Conservation (phyloP, 2,797 vertebrate species). For the Sciurus carolinensis region DNA sequence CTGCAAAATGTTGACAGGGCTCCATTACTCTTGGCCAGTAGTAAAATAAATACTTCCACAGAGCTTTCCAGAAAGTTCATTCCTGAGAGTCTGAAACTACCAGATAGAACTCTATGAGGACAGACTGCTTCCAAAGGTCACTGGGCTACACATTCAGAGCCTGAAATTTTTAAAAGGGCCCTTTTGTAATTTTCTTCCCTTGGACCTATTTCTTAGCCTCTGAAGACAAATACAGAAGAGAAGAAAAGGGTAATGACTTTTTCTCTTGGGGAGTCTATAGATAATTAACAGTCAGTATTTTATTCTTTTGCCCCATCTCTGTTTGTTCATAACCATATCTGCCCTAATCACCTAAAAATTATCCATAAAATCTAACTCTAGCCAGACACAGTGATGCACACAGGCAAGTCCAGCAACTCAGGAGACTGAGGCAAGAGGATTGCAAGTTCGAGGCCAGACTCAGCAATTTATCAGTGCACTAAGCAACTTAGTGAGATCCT, state of each 20-base stretch:
- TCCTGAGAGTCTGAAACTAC: not conserved
- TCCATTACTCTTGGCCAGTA: not conserved
- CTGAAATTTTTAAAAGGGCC: not conserved
- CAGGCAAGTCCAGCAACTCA: no score
- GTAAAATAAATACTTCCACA: not conserved
- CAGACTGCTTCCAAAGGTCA: not conserved
- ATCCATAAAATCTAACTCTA: not conserved
- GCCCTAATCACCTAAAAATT: not conserved
- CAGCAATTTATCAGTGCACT: no score
- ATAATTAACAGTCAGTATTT: not conserved
- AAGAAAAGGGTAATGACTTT: not conserved
- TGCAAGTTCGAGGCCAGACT: no score
- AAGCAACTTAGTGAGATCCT: no score
- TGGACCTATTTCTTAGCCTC: not conserved
- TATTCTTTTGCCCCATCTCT: not conserved
- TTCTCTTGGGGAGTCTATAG: not conserved
- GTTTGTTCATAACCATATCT: conserved; percentile 6
- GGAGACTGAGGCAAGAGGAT: no score
- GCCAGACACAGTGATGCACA: no score
- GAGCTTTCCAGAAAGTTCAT: not conserved
- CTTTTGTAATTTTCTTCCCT: not conserved
- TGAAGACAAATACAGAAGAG: conserved; percentile 11
- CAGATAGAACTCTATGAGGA: not conserved
- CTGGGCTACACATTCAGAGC: not conserved
- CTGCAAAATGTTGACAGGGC: not conserved